A percentile compares a stretch with the other conserved stretches of the same genome.
Evolutionary conservation across 1,140 invertebrate genomes (phyloP).

Genomic region (Drosophila arizonae): DNA sequence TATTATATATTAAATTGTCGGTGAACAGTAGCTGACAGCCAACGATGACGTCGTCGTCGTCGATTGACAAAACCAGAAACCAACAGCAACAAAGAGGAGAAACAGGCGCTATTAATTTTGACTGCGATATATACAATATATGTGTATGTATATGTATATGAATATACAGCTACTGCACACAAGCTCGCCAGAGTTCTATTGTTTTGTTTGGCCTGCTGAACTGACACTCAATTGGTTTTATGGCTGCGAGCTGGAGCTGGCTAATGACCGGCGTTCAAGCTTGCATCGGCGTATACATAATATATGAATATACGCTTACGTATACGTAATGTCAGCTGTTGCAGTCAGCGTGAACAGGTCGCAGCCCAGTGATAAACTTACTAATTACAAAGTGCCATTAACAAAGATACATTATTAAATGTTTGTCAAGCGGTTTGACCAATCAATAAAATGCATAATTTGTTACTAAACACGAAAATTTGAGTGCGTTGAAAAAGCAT

Average conservation of each 20-base stretch:
- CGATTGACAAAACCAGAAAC: slow-evolving; percentile 9
- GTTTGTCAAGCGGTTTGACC: slow-evolving; percentile 32
- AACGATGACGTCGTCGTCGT: slow-evolving; percentile 52
- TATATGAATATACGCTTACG: slow-evolving; percentile 27
- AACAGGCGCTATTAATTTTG: slow-evolving; percentile 67
- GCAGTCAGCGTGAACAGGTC: slow-evolving; percentile 43
- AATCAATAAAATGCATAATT: slow-evolving; percentile 55
- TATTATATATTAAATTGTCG: slow-evolving; percentile 38
- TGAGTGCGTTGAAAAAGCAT: slow-evolving; percentile 2
- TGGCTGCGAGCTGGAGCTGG: slow-evolving; percentile 18
- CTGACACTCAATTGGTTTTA: slow-evolving; percentile 55
- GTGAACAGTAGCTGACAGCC: slow-evolving; percentile 57
- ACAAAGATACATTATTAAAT: slow-evolving; percentile 51
- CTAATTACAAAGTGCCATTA: slow-evolving; percentile 51
- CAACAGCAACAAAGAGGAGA: slow-evolving; percentile 18
- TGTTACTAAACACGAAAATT: background rate
- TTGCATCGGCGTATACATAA: slow-evolving; percentile 19
- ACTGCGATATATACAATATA: slow-evolving; percentile 13
- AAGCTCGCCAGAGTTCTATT: slow-evolving; percentile 28
- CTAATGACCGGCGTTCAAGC: slow-evolving; percentile 51
- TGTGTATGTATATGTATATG: background rate
- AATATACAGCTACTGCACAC: background rate
- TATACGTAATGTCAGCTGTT: slow-evolving; percentile 56
- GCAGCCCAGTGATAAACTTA: slow-evolving; percentile 46
- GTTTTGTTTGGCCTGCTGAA: slow-evolving; percentile 40